phyloP scores from a whole-genome alignment of 2,113 vertebrate genomes.

The Dipodomys ordii region DNA sequence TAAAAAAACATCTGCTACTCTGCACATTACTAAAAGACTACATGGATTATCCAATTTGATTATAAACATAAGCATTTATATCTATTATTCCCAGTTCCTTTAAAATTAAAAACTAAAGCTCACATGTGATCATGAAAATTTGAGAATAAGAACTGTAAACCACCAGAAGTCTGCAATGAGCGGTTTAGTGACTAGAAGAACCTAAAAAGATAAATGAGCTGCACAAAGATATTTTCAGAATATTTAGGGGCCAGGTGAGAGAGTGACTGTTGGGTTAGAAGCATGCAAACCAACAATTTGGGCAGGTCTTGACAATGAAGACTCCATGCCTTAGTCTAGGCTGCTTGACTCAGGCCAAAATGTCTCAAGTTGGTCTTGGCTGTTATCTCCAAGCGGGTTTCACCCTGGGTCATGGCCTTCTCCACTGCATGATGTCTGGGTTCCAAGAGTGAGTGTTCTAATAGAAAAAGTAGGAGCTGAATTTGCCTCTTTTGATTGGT shows the following conservation, averaged over 20 bases:
- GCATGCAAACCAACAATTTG: background rate
- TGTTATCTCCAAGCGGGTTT: background rate
- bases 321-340: background rate
- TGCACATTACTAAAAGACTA: background rate
- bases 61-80: background rate
- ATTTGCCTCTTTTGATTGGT: background rate
- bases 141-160: conserved; percentile 11
- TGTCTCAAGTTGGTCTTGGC: background rate
- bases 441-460: conserved; percentile 24
- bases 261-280: conserved; percentile 5
- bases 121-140: background rate
- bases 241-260: background rate
- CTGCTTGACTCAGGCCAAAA: background rate
- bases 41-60: background rate
- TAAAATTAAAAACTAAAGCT: conserved; percentile 28
- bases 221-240: conserved; percentile 29
- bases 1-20: background rate
- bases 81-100: conserved; percentile 12
- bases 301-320: background rate
- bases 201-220: background rate
- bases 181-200: conserved; percentile 14
- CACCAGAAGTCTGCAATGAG: conserved; percentile 24
- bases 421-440: background rate
- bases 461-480: background rate
- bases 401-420: background rate